Evolutionary conservation across 2,888 invertebrate genomes (phyloP), one percentile per base, ranked within the genome.

Genomic region (Beris chalybata): DNA sequence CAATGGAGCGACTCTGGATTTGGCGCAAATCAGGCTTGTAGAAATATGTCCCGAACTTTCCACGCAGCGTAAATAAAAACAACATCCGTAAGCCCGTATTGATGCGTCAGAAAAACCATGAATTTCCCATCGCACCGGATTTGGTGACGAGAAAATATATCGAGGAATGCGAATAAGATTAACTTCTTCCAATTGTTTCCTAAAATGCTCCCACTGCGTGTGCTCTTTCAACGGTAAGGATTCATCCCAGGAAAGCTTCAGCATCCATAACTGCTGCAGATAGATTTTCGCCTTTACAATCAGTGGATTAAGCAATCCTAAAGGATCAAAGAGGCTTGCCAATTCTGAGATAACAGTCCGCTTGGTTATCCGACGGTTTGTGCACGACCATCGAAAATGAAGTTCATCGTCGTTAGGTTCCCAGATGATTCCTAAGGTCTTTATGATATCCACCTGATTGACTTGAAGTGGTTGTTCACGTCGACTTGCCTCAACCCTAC

Each of bases 291-390:
- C 44, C 32, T 9, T 5, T 3, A 56, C 29, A 9, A 56, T 31
- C 2, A 56, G 7, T 13, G 58, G 58, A 11, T 15, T n/a, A 4
- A 44, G 13, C 22, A 11, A 4, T 22, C 58, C 58, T 5, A 12
- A 3, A 4, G 56, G 56, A 1, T 56, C 56, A 30, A 15, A 56
- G 2, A 31, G 11, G 3, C 13, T 12, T 1, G 56, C 56, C 12
- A 56, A 32, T 12, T 31, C 56, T 2, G 56, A 56, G 5, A 56
- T 6, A 56, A 56, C 38, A 4, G 13, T 44, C 12, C 56, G 13
- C 12, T 56, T 1, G 3, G 38, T 38, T 38, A 3, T 38, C 5
- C 38, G 38, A 38, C 3, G 7, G 4, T 31, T 12, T 32, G 5
- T 3, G 3, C 9, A 31, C 22, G 13, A 22, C 13, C 29, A 12